Evolutionary conservation across 1,140 invertebrate genomes (phyloP).

Genomic region (Lasaia peninsularis): DNA sequence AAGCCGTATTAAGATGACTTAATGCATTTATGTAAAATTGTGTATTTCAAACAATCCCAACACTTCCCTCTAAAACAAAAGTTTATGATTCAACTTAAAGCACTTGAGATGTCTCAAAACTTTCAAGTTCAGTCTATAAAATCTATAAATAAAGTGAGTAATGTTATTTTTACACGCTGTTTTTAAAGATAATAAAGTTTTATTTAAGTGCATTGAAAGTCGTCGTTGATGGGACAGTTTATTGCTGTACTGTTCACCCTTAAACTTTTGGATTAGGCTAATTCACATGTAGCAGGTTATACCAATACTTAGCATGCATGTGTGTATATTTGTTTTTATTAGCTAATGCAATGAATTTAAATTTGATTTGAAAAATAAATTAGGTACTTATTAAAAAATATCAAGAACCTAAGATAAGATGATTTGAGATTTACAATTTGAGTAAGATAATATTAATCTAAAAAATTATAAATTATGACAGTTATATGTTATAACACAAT

Average conservation of each 20-base stretch:
- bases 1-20: no score
- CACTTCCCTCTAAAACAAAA: neutral
- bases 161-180: conserved; percentile 11
- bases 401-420: no score
- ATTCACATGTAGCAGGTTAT: neutral
- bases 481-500: no score
- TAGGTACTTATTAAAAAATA: no score
- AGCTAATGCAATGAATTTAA: no score
- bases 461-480: no score
- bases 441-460: no score
- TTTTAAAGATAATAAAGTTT: conserved; percentile 10
- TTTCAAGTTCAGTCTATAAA: conserved; percentile 4
- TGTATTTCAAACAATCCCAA: neutral
- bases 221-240: conserved; percentile 3
- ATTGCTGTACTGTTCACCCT: conserved; percentile 4
- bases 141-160: neutral
- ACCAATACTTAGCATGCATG: no score
- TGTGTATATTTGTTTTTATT: no score
- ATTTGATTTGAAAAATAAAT: no score
- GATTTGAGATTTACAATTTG: no score
- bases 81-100: neutral
- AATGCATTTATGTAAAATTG: no score
- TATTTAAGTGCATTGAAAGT: conserved; percentile 1
- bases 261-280: neutral
- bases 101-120: neutral